Base-by-base conservation (phyloP, 1,140 invertebrate species). In the Drosophila gunungcola region DNA sequence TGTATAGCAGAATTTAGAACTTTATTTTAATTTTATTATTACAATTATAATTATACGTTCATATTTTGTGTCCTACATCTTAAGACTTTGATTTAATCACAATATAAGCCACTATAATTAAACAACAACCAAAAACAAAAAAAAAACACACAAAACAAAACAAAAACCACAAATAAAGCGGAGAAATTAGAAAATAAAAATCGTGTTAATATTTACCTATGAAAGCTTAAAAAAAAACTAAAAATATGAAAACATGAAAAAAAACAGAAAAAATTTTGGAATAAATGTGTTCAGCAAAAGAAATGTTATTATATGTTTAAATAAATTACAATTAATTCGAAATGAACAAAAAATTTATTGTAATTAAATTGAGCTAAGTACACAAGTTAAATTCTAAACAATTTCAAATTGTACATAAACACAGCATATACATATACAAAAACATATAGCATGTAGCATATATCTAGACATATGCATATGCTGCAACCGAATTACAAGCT, bases 241-340 rank as follows among this genome's bases (percentile, higher is more conserved):
- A 41, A 45, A 68, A 34, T 48, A 65, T 29, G 38, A 70, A 60
- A 60, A 36, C 32, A 55, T 36, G 16, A 61, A 52, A 62, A 58
- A 69, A 27, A 56, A 54, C 74, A 56, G 69, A 41, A 61, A 80
- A 89, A 86, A 76, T 65, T 90, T 91, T 86, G 89, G 85, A 91
- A 91, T 91, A 91, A 91, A 91, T 91, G 90, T 91, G 90, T 91
- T 91, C 90, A 91, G 80, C 74, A 65, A 88, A 76, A 77, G 34
- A 69, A 88, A 90, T 90, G 86, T 90, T 90, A 90, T 90, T 90
- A 90, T 90, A 90, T 90, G 86, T 90, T 90, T 90, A 90, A 90
- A 90, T 65, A 63, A 75, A 60, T 58, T 76, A 88, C 57, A 86
- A 53, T 61, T 61, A 58, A 80, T 70, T 70, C 64, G 63, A 58